Base-by-base conservation (phyloP, 1,140 invertebrate species). In the Matsumurasca onukii region DNA sequence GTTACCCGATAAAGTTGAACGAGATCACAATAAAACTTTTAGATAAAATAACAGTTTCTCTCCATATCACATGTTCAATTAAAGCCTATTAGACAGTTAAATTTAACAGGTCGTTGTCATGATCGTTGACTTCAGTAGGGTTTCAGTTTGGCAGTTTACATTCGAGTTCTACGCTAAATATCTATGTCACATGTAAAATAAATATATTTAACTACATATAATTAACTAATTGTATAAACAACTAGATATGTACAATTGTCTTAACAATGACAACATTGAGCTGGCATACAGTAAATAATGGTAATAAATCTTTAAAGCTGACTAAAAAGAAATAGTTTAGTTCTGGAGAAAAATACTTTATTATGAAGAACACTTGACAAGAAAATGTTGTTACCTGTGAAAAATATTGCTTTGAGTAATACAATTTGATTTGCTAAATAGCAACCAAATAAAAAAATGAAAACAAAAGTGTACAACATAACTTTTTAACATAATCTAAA, bases 231-330 rank as follows among this genome's bases (percentile, higher is more conserved):
- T 17, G 22, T 17, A 52, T 59, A 59, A 59, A 27, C 24, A 59
- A 59, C 55, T 27, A 59, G 24, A 29, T 59, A 59, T 59, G 30
- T 59, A 59, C 49, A 52, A 27, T 27, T 59, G 55, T 59, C 55
- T 59, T 59, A 59, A 59, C 55, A 29, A 52, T 52, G 49, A 52
- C 20, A 22, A 59, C 55, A 59, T 59, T 59, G 55, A 59, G 55
- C 55, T 59, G 55, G 25, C 30, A 12, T 59, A 59, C 55, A 3
- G 30, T 59, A 25, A 27, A 22, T 52, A 59, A 22, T 22, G 24
- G 24, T 59, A 24, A 27, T 27, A 59, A 59, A 51, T 20, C 49
- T 22, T 20, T 51, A 12, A 51, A 20, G 49, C 49, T 12, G 49
- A 45, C 9, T 9, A 17, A 12, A 9, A 45, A 17, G 17, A 45